Percentiles rank a stretch among this genome's conserved stretches.
phyloP scores from a whole-genome alignment of 2,888 invertebrate genomes.

The Gortyna flavago region DNA sequence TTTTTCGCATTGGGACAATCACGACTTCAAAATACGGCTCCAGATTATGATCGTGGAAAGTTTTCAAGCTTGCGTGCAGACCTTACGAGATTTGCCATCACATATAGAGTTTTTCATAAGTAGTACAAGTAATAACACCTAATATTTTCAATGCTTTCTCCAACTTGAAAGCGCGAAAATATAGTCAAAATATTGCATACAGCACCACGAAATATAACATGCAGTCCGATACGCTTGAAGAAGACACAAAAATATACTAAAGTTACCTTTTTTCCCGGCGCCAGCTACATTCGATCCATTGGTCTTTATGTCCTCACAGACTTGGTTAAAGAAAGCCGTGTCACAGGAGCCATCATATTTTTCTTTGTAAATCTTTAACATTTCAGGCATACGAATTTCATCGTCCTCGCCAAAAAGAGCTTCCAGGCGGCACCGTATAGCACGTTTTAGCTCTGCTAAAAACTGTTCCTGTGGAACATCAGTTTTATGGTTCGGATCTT shows the following conservation, averaged over 20 bases:
- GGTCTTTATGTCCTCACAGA: slow-evolving; percentile 1
- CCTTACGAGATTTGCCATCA: slow-evolving; percentile 1
- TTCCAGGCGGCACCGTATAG: slow-evolving; percentile 37
- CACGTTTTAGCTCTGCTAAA: slow-evolving; percentile 31
- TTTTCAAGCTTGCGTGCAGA: neutral
- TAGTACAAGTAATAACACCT: slow-evolving; percentile 3
- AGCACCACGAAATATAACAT: slow-evolving; percentile 17
- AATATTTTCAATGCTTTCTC: slow-evolving; percentile 22
- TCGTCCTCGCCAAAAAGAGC: slow-evolving; percentile 26
- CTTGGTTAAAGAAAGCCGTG: slow-evolving; percentile 32
- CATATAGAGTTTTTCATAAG: slow-evolving; percentile 3
- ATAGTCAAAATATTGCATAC: neutral
- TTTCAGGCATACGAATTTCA: slow-evolving; percentile 22
- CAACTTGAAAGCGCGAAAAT: slow-evolving; percentile 11
- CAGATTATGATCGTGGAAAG: slow-evolving; percentile 6
- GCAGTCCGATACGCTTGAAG: slow-evolving; percentile 16
- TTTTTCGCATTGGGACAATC: slow-evolving; percentile 20
- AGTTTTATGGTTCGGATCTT: neutral
- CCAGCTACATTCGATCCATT: neutral
- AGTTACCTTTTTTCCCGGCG: slow-evolving; percentile 42
- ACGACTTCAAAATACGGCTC: neutral
- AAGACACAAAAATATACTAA: slow-evolving; percentile 35
- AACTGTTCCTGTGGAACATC: neutral
- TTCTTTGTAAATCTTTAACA: slow-evolving; percentile 34
- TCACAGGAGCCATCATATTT: slow-evolving; percentile 21